A percentile compares a stretch with the other conserved stretches of the same genome.
Conservation (phyloP, 2,888 invertebrate species). For the Tipula unca region DNA sequence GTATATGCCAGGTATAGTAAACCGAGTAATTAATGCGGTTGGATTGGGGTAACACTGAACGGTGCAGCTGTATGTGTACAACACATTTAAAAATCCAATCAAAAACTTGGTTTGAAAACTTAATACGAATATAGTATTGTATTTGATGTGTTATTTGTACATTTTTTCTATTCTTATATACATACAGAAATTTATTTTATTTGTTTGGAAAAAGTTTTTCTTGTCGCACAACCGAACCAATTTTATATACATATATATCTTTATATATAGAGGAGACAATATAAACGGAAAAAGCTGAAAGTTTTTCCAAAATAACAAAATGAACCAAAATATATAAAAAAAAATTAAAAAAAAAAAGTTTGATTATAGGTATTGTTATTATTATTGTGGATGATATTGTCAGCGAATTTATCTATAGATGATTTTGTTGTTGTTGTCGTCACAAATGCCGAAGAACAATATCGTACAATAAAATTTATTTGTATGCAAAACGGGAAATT, state of each 20-base stretch:
- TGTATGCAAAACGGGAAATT: background rate
- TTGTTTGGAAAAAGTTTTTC: background rate
- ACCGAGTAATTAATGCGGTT: too few species aligned
- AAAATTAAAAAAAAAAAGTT: background rate
- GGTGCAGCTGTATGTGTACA: background rate
- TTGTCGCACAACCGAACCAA: background rate
- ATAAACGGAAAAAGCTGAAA: background rate
- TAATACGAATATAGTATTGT: background rate
- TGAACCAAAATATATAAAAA: background rate
- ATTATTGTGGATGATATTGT: background rate
- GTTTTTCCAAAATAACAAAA: background rate
- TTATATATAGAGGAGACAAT: background rate
- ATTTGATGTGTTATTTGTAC: background rate
- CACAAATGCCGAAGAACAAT: background rate
- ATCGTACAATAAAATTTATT: background rate
- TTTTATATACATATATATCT: background rate
- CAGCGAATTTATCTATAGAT: background rate
- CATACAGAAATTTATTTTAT: background rate
- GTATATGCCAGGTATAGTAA: background rate
- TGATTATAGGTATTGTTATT: constrained; percentile 14
- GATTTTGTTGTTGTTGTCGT: background rate
- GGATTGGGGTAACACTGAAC: too few species aligned
- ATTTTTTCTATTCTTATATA: background rate
- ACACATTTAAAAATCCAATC: background rate
- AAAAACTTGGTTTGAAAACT: background rate